These are phyloP conservation scores for Megaceryle alcyon DNA, from an alignment of 2,797 vertebrate genomes.

Conservation along the genomic window DNA sequence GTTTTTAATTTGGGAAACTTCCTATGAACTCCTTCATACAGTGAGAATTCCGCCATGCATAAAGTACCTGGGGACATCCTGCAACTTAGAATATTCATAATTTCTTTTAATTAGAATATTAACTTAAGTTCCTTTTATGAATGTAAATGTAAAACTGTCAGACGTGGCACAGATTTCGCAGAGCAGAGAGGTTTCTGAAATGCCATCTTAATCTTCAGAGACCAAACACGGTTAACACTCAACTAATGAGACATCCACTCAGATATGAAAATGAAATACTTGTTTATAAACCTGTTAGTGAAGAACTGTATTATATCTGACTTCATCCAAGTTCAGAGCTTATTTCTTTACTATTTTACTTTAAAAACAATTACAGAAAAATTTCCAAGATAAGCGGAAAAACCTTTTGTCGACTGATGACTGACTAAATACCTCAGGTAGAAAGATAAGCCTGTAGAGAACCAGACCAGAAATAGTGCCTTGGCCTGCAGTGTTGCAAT, in stretches of 20 bases:
- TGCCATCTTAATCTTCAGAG: background rate
- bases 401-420: background rate
- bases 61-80: background rate
- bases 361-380: background rate
- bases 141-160: background rate
- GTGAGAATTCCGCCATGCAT: background rate
- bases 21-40: background rate
- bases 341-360: background rate
- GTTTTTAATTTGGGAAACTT: background rate
- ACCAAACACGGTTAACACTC: background rate
- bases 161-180: background rate
- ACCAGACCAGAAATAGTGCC: accelerated
- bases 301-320: background rate
- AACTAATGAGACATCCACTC: background rate
- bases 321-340: background rate
- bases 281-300: background rate
- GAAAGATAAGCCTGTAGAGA: background rate
- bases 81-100: background rate
- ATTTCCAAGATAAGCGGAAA: background rate
- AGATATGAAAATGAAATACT: background rate
- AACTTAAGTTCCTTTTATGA: background rate
- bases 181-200: background rate
- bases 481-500: background rate
- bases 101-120: conserved; percentile 25
- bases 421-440: background rate